A percentile compares a stretch with the other conserved stretches of the same genome.
Conservation (phyloP, 2,888 invertebrate genomes). For the Acronicta leporina region DNA sequence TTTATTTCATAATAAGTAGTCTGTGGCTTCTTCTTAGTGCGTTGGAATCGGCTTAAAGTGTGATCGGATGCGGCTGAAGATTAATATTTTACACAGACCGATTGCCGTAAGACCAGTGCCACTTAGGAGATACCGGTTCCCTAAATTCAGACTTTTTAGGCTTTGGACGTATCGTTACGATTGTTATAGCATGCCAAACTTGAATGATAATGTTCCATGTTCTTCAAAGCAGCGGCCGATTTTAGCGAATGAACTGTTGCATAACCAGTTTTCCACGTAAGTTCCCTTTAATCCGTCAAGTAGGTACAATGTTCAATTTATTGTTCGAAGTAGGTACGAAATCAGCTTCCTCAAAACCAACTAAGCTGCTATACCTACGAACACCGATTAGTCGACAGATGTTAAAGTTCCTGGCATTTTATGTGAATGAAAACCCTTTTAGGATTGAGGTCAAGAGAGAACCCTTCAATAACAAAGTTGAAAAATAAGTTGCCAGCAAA, state of each 20-base stretch:
- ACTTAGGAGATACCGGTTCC: not conserved
- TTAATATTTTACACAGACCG: slow-evolving; percentile 7
- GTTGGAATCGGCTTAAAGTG: not conserved
- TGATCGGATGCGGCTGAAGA: slow-evolving; percentile 21
- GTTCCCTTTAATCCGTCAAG: slow-evolving; percentile 4
- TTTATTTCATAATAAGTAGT: too few species aligned
- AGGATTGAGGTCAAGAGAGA: too few species aligned
- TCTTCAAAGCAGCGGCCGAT: slow-evolving; percentile 23
- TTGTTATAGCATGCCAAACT: slow-evolving; percentile 20
- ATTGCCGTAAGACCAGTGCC: slow-evolving; percentile 11
- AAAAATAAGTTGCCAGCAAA: too few species aligned
- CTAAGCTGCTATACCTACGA: too few species aligned
- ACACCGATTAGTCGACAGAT: too few species aligned
- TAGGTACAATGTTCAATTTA: too few species aligned
- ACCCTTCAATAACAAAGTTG: too few species aligned
- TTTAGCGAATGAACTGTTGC: not conserved
- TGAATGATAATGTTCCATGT: slow-evolving; percentile 1
- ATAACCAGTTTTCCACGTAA: slow-evolving; percentile 20
- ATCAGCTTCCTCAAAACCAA: slow-evolving; percentile 13
- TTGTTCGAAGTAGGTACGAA: not conserved
- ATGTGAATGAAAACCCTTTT: too few species aligned
- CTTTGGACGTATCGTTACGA: not conserved
- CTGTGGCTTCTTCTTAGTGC: not conserved
- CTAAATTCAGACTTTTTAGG: slow-evolving; percentile 11
- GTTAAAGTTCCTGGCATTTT: too few species aligned